Evolutionary conservation across 2,888 invertebrate species (phyloP), one percentile per base, ranked within the genome.

Genomic region (Prionchulus punctatus): DNA sequence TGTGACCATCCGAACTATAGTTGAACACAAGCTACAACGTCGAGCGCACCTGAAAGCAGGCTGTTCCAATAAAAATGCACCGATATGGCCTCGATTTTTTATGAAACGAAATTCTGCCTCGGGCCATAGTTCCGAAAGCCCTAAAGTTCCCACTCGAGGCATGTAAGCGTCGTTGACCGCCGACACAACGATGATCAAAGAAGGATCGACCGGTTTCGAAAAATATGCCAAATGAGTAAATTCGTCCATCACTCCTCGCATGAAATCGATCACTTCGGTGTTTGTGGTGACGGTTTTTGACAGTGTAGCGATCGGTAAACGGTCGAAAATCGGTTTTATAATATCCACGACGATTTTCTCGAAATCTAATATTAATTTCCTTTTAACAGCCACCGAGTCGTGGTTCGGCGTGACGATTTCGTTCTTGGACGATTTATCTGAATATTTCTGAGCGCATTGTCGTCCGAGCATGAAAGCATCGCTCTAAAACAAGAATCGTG

Each of bases 241-340:
- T 72, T 96, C 92, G 70, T 98, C 96, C 96, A 98, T 96, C 63
- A 96, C 82, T 0, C 92, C 91, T 52, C 86, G 78, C 94, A 96
- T 94, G 70, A 96, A 92, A 74, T 86, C 85, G 55, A 87, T 65
- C 0, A 87, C 85, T 72, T 88, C 86, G 64, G 80, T 18, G 4
- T 60, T 55, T 60, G 48, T 28, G 53, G 43, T 15, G 18, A 7
- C 36, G 36, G 12, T 7, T 18, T 36, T 36, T 18, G 18, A n/a
- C n/a, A n/a, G n/a, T n/a, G n/a, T n/a, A n/a, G n/a, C n/a, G n/a
- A n/a, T n/a, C n/a, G n/a, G n/a, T n/a, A n/a, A n/a, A n/a, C n/a
- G n/a, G n/a, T n/a, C n/a, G n/a, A n/a, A n/a, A n/a, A n/a, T n/a
- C n/a, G n/a, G n/a, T n/a, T n/a, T n/a, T n/a, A n/a, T n/a, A n/a